A percentile compares a stretch with the other conserved stretches of the same genome.
Conservation (phyloP, 2,888 invertebrate genomes). For the Brenthis hecate region DNA sequence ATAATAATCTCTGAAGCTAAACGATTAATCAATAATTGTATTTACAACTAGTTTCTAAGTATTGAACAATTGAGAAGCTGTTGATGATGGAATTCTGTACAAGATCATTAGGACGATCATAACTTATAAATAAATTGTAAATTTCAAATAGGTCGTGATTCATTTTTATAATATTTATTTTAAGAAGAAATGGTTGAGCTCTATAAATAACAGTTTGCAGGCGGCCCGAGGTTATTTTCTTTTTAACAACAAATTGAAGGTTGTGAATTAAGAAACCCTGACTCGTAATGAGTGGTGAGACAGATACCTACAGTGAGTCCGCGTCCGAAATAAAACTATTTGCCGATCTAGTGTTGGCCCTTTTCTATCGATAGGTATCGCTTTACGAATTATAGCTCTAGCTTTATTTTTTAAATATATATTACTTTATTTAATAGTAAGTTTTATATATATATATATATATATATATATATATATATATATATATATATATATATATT, state of each 20-base stretch:
- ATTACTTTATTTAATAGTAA: too few relatives aligned
- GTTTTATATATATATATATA: too few relatives aligned
- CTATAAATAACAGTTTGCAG: constrained; percentile 37
- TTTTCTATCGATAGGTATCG: constrained; percentile 16
- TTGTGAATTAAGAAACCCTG: constrained; percentile 44
- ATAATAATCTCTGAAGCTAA: not conserved
- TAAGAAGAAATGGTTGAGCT: constrained; percentile 18
- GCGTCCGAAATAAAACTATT: constrained; percentile 50
- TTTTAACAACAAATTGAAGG: constrained; percentile 44
- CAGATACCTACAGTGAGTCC: constrained; percentile 42
- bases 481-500: too few relatives aligned
- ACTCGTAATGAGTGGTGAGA: constrained; percentile 41
- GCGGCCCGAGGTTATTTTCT: constrained; percentile 36
- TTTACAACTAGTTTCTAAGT: not conserved
- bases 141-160: constrained; percentile 1
- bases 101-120: constrained; percentile 4
- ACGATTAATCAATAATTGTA: not conserved
- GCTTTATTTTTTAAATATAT: too few relatives aligned
- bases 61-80: not conserved
- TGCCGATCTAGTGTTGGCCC: constrained; percentile 41
- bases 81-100: constrained; percentile 3
- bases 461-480: too few relatives aligned
- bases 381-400: not conserved
- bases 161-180: constrained; percentile 23
- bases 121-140: constrained; percentile 9